phyloP scores from a whole-genome alignment of 2,888 invertebrate species.

The Diplolepis rosae region DNA sequence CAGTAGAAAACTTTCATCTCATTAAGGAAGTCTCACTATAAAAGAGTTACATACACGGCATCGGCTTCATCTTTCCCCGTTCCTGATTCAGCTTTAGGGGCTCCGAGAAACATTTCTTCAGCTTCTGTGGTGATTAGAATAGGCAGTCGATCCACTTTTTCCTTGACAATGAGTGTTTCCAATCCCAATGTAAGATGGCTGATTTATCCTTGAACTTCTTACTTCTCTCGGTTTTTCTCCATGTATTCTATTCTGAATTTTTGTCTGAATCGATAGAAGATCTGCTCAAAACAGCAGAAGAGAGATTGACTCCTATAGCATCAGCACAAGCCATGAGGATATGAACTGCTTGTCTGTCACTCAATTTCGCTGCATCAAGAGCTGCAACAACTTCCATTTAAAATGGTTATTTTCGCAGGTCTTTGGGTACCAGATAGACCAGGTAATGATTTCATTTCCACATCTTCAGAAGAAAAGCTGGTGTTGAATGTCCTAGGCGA shows the following conservation, averaged over 20 bases:
- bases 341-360: background rate
- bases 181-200: background rate
- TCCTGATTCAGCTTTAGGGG: background rate
- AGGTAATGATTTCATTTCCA: background rate
- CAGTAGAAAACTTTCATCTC: background rate
- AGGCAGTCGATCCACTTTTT: too few species aligned
- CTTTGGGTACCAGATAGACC: too few species aligned
- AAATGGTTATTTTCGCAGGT: too few species aligned
- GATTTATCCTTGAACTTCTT: too few species aligned
- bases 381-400: background rate
- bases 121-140: too few species aligned
- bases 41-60: too few species aligned
- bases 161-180: too few species aligned
- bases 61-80: background rate
- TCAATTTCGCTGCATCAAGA: background rate
- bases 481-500: background rate
- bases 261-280: background rate
- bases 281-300: too few species aligned
- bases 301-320: too few species aligned
- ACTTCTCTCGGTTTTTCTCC: background rate
- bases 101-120: too few species aligned
- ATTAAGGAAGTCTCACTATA: background rate
- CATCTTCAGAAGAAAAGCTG: background rate
- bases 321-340: too few species aligned
- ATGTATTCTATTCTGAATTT: background rate